phyloP scores from a whole-genome alignment of 2,113 vertebrate species.

The Cromileptes altivelis region DNA sequence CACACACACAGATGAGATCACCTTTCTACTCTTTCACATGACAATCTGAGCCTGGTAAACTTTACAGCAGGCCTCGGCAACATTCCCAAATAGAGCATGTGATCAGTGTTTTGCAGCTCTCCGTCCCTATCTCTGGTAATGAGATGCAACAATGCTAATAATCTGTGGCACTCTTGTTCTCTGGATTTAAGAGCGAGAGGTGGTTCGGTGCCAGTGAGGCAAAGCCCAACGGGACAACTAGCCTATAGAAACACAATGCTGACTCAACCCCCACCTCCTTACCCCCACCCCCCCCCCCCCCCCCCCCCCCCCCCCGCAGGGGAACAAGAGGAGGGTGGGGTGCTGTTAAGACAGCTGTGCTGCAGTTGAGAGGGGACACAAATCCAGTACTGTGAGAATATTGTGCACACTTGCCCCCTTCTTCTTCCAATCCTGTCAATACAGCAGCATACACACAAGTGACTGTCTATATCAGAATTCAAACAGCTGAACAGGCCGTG shows the following conservation, averaged over 20 bases:
- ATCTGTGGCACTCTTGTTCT: constrained; percentile 20
- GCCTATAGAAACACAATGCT: constrained; percentile 62
- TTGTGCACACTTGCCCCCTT: constrained; percentile 25
- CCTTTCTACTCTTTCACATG: constrained; percentile 16
- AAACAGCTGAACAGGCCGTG: background rate
- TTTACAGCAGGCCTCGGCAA: constrained; percentile 11
- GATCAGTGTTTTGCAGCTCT: constrained; percentile 30
- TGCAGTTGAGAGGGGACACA: constrained; percentile 68
- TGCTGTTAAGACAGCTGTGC: constrained; percentile 79
- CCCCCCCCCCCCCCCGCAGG: constrained; percentile 17
- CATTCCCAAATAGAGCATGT: constrained; percentile 36
- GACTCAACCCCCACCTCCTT: background rate
- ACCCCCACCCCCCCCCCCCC: constrained; percentile 1
- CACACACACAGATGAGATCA: background rate
- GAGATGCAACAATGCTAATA: constrained; percentile 21
- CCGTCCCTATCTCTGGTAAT: constrained; percentile 17
- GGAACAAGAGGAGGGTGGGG: constrained; percentile 53
- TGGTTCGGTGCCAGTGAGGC: constrained; percentile 28
- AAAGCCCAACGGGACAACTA: constrained; percentile 45
- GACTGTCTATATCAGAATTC: background rate
- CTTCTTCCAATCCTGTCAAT: constrained; percentile 14
- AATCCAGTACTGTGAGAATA: constrained; percentile 58
- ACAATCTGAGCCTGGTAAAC: constrained; percentile 36
- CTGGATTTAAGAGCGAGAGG: constrained; percentile 34
- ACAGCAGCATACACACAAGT: background rate